Evolutionary conservation across 2,113 vertebrate genomes (phyloP).

Genomic region (Pollachius pollachius): DNA sequence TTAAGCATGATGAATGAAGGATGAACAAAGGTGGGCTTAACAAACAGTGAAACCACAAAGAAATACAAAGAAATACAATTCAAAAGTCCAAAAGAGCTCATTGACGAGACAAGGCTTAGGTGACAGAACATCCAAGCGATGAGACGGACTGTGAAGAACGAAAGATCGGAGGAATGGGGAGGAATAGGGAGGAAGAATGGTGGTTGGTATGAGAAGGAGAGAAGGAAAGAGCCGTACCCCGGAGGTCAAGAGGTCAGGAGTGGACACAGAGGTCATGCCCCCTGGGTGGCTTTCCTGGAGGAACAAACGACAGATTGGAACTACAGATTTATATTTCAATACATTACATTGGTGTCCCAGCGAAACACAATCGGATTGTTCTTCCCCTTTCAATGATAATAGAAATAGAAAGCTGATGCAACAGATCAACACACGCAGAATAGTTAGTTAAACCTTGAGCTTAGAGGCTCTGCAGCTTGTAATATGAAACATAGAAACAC

Average conservation of each 20-base stretch:
- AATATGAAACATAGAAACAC: no score
- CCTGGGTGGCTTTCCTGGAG: conserved; percentile 80
- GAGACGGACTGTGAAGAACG: neutral
- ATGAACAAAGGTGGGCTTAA: no score
- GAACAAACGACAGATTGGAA: conserved; percentile 72
- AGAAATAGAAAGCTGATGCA: no score
- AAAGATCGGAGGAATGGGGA: neutral
- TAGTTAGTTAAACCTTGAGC: no score
- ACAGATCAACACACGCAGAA: no score
- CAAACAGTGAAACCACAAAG: no score
- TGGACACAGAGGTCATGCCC: conserved; percentile 81
- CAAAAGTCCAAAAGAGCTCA: neutral
- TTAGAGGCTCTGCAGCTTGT: no score
- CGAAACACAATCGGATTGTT: no score
- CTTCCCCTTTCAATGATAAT: no score
- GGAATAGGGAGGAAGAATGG: neutral
- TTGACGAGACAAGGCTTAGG: neutral
- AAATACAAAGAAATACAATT: neutral
- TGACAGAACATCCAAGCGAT: no score
- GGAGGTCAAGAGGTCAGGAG: conserved; percentile 82
- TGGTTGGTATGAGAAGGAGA: neutral
- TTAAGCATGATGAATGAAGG: no score
- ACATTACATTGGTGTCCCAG: no score
- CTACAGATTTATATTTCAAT: neutral
- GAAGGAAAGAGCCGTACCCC: conserved; percentile 76